Evolutionary conservation across 2,888 invertebrate genomes (phyloP), one percentile per base, ranked within the genome.

Genomic region (Cryptocephalus primarius): DNA sequence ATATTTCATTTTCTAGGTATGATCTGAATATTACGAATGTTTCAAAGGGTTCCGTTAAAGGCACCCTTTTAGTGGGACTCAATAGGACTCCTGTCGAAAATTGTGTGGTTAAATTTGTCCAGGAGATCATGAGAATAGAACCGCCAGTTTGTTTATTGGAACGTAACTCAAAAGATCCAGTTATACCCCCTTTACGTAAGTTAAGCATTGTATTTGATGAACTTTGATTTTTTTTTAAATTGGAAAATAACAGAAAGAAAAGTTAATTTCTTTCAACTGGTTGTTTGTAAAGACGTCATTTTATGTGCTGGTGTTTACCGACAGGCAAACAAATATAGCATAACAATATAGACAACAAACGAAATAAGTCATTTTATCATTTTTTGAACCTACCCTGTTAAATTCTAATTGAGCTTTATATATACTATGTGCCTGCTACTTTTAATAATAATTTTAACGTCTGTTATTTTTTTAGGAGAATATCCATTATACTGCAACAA

Each of bases 111-210:
- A 68, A 70, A 53, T 75, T 80, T 42, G 70, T 70, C 4, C 75
- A 82, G 59, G 84, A 85, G 60, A 71, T 88, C 44, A 84, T 78
- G 69, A 71, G 71, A 32, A 80, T 88, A 48, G 85, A 81, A 61
- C 63, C 75, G 42, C 70, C 73, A 1, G 67, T 73, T 33, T 70
- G 74, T 9, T 38, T 58, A 42, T 33, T 42, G 12, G 52, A 56
- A 33, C 43, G 51, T 43, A 44, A 44, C 3, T 40, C 40, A 6
- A 6, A 12, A 36, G 12, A 36, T 2, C 22, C 12, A 40, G 8
- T 1, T 31, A 40, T 22, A n/a, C 22, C 4, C 3, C 9, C 8
- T n/a, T 40, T 12, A 40, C 40, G 13, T 40, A 22, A 22, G 22
- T 22, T 22, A 2, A 6, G 22, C 22, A 22, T 6, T 4, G 22